Evolutionary conservation across 2,888 invertebrate genomes (phyloP).

Genomic region (Phyllotreta cruciferae): DNA sequence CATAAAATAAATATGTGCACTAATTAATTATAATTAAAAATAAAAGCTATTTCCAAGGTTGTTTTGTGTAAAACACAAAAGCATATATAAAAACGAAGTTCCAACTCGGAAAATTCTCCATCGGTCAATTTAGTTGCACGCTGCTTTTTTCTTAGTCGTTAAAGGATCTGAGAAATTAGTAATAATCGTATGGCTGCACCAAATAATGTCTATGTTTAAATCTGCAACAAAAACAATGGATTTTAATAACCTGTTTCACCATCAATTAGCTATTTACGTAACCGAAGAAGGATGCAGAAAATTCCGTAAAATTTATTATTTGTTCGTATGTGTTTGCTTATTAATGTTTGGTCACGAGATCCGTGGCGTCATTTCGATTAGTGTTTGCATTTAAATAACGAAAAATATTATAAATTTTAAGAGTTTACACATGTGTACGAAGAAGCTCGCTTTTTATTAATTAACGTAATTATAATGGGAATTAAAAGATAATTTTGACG

Average conservation of each 20-base stretch:
- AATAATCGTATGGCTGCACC: slow-evolving; percentile 31
- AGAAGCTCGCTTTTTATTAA: too few relatives aligned
- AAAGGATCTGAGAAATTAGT: slow-evolving; percentile 25
- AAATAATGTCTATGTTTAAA: slow-evolving; percentile 35
- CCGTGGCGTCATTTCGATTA: slow-evolving; percentile 3
- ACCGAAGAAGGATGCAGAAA: slow-evolving; percentile 38
- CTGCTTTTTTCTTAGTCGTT: neutral
- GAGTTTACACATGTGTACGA: too few relatives aligned
- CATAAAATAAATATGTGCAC: too few relatives aligned
- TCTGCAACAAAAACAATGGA: slow-evolving; percentile 34
- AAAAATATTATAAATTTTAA: too few relatives aligned
- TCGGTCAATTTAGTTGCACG: neutral
- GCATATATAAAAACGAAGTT: too few relatives aligned
- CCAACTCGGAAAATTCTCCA: slow-evolving; percentile 3
- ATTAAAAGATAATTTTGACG: too few relatives aligned
- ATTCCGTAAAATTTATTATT: slow-evolving; percentile 31
- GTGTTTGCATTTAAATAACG: too few relatives aligned
- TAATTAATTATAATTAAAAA: too few relatives aligned
- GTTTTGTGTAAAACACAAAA: too few relatives aligned
- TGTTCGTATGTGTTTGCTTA: slow-evolving; percentile 11
- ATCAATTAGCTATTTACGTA: slow-evolving; percentile 39
- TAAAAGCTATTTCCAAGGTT: too few relatives aligned
- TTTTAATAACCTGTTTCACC: slow-evolving; percentile 34
- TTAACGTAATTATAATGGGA: too few relatives aligned
- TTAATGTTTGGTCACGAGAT: slow-evolving; percentile 12